Evolutionary conservation across 2,888 invertebrate species (phyloP).

Genomic region (Lissonota sp.): DNA sequence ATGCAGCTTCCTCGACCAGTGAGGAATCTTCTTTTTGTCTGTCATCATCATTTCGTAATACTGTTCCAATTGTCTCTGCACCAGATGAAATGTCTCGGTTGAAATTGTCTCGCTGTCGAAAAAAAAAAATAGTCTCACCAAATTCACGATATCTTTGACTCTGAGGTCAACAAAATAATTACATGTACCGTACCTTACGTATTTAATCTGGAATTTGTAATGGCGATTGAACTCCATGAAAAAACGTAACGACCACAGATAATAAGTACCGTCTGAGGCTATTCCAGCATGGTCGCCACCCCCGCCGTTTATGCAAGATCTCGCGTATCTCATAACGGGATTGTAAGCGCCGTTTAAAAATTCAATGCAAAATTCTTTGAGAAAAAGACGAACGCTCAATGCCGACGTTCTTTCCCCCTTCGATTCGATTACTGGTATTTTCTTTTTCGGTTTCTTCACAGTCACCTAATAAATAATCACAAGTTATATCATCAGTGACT

Average conservation of each 20-base stretch:
- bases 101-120: conserved; percentile 95
- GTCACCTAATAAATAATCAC: conserved; percentile 82
- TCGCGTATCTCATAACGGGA: conserved; percentile 94
- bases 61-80: conserved; percentile 95
- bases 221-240: conserved; percentile 99
- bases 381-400: conserved; percentile 93
- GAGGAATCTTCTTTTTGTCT: conserved; percentile 93
- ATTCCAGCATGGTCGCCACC: conserved; percentile 85
- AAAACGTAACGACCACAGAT: conserved; percentile 96
- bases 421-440: conserved; percentile 88
- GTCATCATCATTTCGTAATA: conserved; percentile 92
- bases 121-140: conserved; percentile 38
- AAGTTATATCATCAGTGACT: background rate
- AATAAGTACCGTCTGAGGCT: conserved; percentile 96
- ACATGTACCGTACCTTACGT: conserved; percentile 89
- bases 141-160: no score
- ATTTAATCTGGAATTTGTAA: conserved; percentile 93
- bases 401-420: conserved; percentile 88
- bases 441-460: conserved; percentile 91
- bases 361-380: conserved; percentile 97
- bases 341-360: conserved; percentile 97
- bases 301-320: conserved; percentile 88
- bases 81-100: conserved; percentile 95
- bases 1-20: conserved; percentile 95
- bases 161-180: no score